Percentiles rank a stretch among this genome's conserved stretches.
phyloP scores from a whole-genome alignment of 2,888 invertebrate species.

The Adela reaumurella region DNA sequence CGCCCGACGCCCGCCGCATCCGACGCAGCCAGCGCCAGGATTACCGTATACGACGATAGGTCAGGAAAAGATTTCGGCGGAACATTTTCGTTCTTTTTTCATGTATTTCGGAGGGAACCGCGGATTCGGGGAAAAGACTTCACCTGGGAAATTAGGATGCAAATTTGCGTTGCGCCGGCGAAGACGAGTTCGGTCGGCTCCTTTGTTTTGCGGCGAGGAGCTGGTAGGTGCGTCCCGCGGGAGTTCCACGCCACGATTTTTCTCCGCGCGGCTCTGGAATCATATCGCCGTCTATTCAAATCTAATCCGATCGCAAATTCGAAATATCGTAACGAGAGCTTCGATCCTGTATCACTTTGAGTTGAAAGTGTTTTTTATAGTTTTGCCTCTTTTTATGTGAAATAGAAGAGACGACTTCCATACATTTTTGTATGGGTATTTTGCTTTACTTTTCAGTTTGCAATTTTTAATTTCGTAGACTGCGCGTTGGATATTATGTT shows the following conservation, averaged over 20 bases:
- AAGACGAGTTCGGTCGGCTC: neutral
- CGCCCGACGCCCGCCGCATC: too few relatives aligned
- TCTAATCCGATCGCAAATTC: neutral
- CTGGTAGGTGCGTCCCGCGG: too few relatives aligned
- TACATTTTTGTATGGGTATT: too few relatives aligned
- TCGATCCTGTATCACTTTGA: too few relatives aligned
- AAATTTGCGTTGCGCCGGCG: constrained; percentile 35
- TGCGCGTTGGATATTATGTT: too few relatives aligned
- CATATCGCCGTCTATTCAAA: neutral
- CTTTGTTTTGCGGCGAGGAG: neutral
- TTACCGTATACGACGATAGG: neutral
- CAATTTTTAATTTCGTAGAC: too few relatives aligned
- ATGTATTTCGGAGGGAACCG: neutral
- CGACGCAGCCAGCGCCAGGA: too few relatives aligned
- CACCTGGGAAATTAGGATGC: constrained; percentile 55
- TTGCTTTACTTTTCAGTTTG: too few relatives aligned
- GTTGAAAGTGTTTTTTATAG: too few relatives aligned
- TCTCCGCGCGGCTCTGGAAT: neutral
- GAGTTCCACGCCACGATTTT: too few relatives aligned
- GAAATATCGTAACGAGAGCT: neutral
- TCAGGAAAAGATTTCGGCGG: neutral
- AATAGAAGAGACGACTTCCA: too few relatives aligned
- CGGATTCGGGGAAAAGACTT: constrained; percentile 4
- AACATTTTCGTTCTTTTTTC: neutral
- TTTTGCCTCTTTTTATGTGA: too few relatives aligned